Percentiles rank a stretch among this genome's conserved stretches.
These are phyloP conservation scores for Crematogaster levior DNA, from an alignment of 2,888 invertebrate species.

Conservation along the genomic window DNA sequence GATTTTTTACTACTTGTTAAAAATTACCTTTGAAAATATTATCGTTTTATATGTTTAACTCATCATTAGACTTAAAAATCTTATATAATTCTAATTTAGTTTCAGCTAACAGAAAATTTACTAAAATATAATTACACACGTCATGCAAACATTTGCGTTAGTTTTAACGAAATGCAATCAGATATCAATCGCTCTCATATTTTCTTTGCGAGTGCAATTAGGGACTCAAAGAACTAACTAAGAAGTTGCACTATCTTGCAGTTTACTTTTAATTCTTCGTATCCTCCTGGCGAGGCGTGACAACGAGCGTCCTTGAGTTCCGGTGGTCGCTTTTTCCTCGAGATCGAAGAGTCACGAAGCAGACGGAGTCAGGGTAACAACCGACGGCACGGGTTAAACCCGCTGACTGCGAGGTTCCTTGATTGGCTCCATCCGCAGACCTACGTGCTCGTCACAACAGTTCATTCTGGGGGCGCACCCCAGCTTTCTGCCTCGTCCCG, in stretches of 20 bases:
- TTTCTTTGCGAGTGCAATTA: conserved; percentile 18
- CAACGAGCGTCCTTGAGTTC: conserved; percentile 53
- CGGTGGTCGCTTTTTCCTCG: conserved; percentile 53
- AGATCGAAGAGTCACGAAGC: conserved; percentile 76
- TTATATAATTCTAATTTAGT: not conserved
- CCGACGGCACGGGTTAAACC: conserved; percentile 79
- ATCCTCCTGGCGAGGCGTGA: conserved; percentile 56
- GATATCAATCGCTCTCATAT: conserved; percentile 8
- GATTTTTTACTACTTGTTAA: not conserved
- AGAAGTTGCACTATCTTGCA: conserved; percentile 25
- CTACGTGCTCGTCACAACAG: conserved; percentile 86
- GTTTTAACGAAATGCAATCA: not conserved
- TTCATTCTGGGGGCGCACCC: conserved; percentile 72
- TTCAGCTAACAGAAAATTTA: not conserved
- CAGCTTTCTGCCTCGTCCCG: conserved; percentile 43
- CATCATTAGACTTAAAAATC: not conserved
- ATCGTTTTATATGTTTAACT: not conserved
- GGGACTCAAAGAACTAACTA: not conserved
- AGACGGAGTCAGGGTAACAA: conserved; percentile 80
- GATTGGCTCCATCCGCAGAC: conserved; percentile 85
- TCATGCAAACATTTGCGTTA: not conserved
- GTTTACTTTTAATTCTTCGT: conserved; percentile 60
- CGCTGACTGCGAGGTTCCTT: conserved; percentile 83
- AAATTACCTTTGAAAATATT: not conserved
- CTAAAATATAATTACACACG: not conserved